phyloP scores from a whole-genome alignment of 2,888 invertebrate genomes.

The Campopleginae sp. region DNA sequence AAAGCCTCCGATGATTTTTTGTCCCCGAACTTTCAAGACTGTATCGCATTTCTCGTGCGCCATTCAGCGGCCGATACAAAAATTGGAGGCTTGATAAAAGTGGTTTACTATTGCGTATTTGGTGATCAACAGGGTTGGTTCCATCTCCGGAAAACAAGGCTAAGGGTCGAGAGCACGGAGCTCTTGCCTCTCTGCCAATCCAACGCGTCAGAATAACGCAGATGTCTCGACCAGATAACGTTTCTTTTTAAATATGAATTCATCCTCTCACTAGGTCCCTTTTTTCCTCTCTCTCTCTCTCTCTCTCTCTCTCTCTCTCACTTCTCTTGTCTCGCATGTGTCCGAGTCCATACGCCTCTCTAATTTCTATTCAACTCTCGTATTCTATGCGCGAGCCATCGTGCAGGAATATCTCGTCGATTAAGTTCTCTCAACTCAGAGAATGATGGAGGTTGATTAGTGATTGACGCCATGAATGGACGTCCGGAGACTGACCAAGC shows the following conservation, averaged over 20 bases:
- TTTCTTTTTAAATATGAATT: constrained; percentile 43
- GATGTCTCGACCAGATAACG: constrained; percentile 48
- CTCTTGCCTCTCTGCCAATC: too few relatives aligned
- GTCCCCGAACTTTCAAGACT: neutral
- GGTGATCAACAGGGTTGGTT: constrained; percentile 41
- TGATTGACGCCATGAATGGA: constrained; percentile 62
- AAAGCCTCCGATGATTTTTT: neutral
- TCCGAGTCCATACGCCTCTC: constrained; percentile 40
- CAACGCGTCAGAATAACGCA: too few relatives aligned
- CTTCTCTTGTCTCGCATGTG: neutral
- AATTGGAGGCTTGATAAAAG: neutral
- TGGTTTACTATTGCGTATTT: constrained; percentile 29
- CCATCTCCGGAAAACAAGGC: neutral
- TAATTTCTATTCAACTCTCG: constrained; percentile 56
- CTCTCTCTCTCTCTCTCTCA: neutral
- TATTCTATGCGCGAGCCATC: constrained; percentile 41
- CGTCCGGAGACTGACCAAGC: constrained; percentile 18
- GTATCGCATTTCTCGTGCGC: neutral
- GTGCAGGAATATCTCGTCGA: constrained; percentile 56
- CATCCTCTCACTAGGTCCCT: neutral
- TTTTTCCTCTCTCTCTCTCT: neutral
- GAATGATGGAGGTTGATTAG: constrained; percentile 46
- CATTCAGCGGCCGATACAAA: neutral
- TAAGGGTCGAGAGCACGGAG: too few relatives aligned
- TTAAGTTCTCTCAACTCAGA: constrained; percentile 55